Evolutionary conservation across 1,140 invertebrate genomes (phyloP), one percentile per base, ranked within the genome.

Genomic region (Parasteatoda tepidariorum): DNA sequence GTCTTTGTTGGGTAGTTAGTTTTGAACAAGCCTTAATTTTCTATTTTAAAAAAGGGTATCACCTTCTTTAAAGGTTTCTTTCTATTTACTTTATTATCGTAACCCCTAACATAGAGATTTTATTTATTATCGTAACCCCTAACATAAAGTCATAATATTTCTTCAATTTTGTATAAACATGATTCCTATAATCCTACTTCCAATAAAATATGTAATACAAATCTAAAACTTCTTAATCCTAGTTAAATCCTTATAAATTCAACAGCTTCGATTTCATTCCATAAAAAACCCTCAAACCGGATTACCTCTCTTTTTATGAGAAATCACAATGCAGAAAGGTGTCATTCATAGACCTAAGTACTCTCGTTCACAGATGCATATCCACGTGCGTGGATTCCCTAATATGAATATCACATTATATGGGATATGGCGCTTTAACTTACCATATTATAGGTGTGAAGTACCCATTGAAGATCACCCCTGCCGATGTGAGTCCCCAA

Each of bases 351-450:
- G 26, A n/a, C 28, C 55, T 26, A 55, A 54, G 48, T n/a, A n/a
- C 38, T 22, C 4, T 26, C 26, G 11, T 11, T 33, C 55, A 15
- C 57, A 74, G 71, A 74, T 74, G 71, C 31, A 61, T 38, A 38
- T 6, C 22, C 38, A 48, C 68, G 28, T 2, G 26, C 22, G 68
- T 55, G 48, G 38, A 28, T n/a, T 3, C 15, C 9, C 18, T 4
- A 34, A 22, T 54, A 64, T 64, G 73, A 76, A 76, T 76, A 76
- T 76, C 57, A 48, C 22, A 18, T 26, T 33, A 5, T 9, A 13
- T 18, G 26, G 2, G 30, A n/a, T 22, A 6, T 2, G 2, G 3
- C 22, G n/a, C n/a, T n/a, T n/a, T n/a, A n/a, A n/a, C 26, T 31
- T 9, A 11, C 11, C 55, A 59, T 28, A 33, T n/a, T 3, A 7